Percentiles rank a stretch among this genome's conserved stretches.
These are phyloP conservation scores for Pluvianellus socialis DNA, from an alignment of 2,113 vertebrate species.

Conservation along the genomic window DNA sequence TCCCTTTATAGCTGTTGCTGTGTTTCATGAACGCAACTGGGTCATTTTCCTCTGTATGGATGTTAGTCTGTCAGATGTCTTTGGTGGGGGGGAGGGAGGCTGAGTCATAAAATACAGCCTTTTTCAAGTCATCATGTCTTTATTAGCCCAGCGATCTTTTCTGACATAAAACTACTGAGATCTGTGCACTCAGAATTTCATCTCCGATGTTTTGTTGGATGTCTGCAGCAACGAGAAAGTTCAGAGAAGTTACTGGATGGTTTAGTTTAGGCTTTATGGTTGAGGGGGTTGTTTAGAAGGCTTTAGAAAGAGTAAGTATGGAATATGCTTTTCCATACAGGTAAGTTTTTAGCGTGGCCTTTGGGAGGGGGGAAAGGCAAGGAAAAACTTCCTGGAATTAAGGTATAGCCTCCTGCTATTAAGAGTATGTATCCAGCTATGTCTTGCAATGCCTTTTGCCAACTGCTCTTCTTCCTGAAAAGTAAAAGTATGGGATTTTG, in stretches of 20 bases:
- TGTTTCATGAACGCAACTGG: background rate
- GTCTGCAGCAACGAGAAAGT: background rate
- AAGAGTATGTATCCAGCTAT: background rate
- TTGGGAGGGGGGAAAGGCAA: background rate
- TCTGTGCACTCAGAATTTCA: background rate
- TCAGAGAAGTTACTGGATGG: background rate
- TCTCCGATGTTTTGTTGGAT: background rate
- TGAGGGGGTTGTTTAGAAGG: background rate
- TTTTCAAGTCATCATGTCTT: background rate
- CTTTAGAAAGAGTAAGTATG: background rate
- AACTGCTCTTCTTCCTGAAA: background rate
- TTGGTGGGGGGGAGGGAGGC: background rate
- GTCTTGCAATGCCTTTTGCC: background rate
- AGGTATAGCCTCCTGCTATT: background rate
- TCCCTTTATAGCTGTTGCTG: background rate
- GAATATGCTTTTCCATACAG: background rate
- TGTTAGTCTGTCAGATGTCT: background rate
- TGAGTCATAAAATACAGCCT: background rate
- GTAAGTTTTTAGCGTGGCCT: background rate
- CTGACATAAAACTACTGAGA: background rate
- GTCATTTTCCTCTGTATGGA: background rate
- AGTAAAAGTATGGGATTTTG: background rate
- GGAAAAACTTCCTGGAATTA: background rate
- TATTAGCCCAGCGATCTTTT: background rate
- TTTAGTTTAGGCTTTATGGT: background rate